Evolutionary conservation across 2,888 invertebrate species (phyloP), one percentile per base, ranked within the genome.

Genomic region (Lobophora halterata): DNA sequence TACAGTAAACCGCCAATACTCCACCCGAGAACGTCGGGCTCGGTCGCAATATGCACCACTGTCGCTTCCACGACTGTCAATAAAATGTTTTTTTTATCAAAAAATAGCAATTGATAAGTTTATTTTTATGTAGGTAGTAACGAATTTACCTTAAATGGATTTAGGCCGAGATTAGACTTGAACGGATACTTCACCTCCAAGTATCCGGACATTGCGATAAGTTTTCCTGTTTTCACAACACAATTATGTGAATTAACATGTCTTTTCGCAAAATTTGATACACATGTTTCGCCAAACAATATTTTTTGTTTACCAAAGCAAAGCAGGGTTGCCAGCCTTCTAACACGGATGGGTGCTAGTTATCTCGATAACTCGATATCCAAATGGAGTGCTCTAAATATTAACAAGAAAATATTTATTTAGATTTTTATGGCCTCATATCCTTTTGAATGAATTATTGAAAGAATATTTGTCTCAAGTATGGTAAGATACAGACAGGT

Each of bases 101-200:
- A 40, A 20, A 18, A 27, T 25, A 12, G 10, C 6, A 14, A 10
- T 11, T 10, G 10, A 8, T 11, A 32, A 13, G 8, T 20, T 10
- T 20, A n/a, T 4, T 18, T 16, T 6, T 10, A 29, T 17, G n/a
- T 10, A 17, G 17, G 3, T 11, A 4, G 13, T 24, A 9, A 17
- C 33, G 37, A 33, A 37, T 21, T 29, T 73, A 91, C 91, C 88
- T 90, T 91, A 86, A 91, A 91, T 27, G 90, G 90, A 61, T 90
- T 90, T 57, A 91, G 80, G 31, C 90, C 90, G 56, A 90, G 77
- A 61, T 89, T 88, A 13, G 89, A 88, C 67, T 88, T 90, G 30
- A 89, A 88, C 16, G 91, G 90, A 65, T 91, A 90, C 77, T 91
- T 91, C 52, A 91, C 89, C 58, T 91, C 91, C 49, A 91, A 76